These are phyloP conservation scores for Cataglyphis livida DNA, from an alignment of 2,888 invertebrate genomes.

Conservation along the genomic window DNA sequence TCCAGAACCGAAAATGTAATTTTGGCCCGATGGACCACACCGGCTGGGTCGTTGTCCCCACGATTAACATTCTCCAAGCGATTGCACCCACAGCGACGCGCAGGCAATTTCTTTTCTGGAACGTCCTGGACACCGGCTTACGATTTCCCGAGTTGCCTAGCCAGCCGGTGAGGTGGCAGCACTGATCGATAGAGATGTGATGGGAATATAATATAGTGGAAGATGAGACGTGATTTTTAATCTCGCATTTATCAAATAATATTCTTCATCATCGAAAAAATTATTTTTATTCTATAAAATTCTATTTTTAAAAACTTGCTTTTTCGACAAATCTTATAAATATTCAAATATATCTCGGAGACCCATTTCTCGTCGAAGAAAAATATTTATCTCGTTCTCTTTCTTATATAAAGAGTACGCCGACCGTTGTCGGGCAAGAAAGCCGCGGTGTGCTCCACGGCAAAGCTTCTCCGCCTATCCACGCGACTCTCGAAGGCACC, in stretches of 20 bases:
- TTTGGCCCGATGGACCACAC: constrained; percentile 79
- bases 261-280: not conserved
- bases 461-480: constrained; percentile 83
- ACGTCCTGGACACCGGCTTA: constrained; percentile 38
- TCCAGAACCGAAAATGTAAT: constrained; percentile 75
- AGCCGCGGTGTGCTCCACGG: constrained; percentile 60
- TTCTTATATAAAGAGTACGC: not conserved
- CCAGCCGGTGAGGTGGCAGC: constrained; percentile 71
- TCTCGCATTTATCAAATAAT: constrained; percentile 30
- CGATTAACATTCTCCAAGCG: constrained; percentile 83
- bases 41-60: constrained; percentile 76
- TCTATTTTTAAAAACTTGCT: not conserved
- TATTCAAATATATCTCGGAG: not conserved
- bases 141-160: constrained; percentile 2
- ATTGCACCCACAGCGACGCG: constrained; percentile 81
- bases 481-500: constrained; percentile 84
- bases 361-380: not conserved
- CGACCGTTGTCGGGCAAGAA: constrained; percentile 47
- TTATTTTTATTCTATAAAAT: not conserved
- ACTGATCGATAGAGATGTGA: constrained; percentile 65
- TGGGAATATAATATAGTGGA: not conserved
- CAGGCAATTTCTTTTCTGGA: constrained; percentile 78
- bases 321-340: not conserved
- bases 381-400: not conserved
- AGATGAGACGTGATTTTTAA: not conserved